phyloP scores from a whole-genome alignment of 2,113 vertebrate genomes.

The Pleuronectes platessa region DNA sequence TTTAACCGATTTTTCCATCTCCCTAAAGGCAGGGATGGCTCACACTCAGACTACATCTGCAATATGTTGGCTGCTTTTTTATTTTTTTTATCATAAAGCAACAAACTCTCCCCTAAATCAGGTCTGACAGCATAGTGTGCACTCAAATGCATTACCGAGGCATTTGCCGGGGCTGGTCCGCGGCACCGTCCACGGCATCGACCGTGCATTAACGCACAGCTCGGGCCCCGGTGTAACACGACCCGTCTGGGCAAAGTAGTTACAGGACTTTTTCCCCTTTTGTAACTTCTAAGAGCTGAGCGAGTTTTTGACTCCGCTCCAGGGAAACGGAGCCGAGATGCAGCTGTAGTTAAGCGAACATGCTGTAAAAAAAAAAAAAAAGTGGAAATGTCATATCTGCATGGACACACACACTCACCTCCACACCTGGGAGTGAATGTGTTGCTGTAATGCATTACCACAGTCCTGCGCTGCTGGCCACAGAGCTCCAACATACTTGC shows the following conservation, averaged over 20 bases:
- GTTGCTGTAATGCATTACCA: slow-evolving; percentile 17
- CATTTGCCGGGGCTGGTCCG: neutral
- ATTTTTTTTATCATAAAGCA: neutral
- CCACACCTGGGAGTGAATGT: slow-evolving; percentile 32
- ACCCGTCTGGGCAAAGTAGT: slow-evolving; percentile 31
- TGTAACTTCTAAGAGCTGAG: slow-evolving; percentile 32
- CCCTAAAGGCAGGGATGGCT: neutral
- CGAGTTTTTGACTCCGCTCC: slow-evolving; percentile 35
- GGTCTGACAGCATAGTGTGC: neutral
- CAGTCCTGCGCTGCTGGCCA: slow-evolving; percentile 21
- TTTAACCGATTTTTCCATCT: no score
- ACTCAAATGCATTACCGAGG: neutral
- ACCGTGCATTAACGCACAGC: slow-evolving; percentile 2
- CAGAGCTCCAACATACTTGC: slow-evolving; percentile 22
- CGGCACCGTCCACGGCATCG: neutral
- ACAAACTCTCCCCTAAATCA: neutral
- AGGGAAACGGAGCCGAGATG: slow-evolving; percentile 25
- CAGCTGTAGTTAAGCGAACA: slow-evolving; percentile 29
- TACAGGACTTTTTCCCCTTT: slow-evolving; percentile 4
- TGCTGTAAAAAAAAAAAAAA: slow-evolving; percentile 21
- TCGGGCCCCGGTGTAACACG: neutral
- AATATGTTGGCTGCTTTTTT: no score
- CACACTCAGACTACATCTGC: neutral
- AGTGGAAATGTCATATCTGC: slow-evolving; percentile 15
- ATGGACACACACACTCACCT: slow-evolving; percentile 6